Evolutionary conservation across 2,797 vertebrate species (phyloP), one percentile per base, ranked within the genome.

Genomic region (Sebastes hubbsi): DNA sequence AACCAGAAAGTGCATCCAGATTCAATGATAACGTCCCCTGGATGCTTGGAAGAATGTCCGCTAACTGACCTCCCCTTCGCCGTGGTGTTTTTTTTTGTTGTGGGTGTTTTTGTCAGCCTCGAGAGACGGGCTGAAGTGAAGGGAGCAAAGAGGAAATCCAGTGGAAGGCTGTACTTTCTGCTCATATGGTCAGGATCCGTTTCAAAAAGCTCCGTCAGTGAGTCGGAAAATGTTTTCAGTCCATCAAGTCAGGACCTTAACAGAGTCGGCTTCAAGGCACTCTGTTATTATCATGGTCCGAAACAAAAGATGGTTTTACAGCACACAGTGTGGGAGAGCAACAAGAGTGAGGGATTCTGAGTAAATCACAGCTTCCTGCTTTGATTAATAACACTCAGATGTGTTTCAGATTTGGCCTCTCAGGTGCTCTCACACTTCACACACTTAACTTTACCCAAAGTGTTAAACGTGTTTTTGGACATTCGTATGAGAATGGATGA

Each of bases 1-100:
- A 87, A 76, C 77, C 85, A 83, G 72, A 79, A 81, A 77, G 74
- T 22, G 65, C 72, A 27, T 24, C 82, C 49, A 25, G 71, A 72
- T 81, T 34, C 55, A 2, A 30, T 66, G 72, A 58, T 42, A 65
- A 38, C 72, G 14, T 62, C 81, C 72, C 62, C 58, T 9, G 65
- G 60, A 38, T 34, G 72, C 75, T 68, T 22, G 46, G 55, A 73
- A 9, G 34, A n/a, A 5, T 27, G 73, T 62, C 77, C 25, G 55
- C 76, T 64, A 16, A 29, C 78, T 54, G 60, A 81, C 77, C 77
- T 61, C 59, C 63, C 54, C 20, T 7, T 6, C 12, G 1, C n/a
- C 32, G 54, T 7, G 42, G 12, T 59, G 72, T 64, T 54, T 20
- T 29, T 29, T 8, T 14, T 16, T 22, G 18, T 10, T 3, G 13